These are phyloP conservation scores for Melolontha melolontha DNA, from an alignment of 2,888 invertebrate genomes.

Conservation along the genomic window DNA sequence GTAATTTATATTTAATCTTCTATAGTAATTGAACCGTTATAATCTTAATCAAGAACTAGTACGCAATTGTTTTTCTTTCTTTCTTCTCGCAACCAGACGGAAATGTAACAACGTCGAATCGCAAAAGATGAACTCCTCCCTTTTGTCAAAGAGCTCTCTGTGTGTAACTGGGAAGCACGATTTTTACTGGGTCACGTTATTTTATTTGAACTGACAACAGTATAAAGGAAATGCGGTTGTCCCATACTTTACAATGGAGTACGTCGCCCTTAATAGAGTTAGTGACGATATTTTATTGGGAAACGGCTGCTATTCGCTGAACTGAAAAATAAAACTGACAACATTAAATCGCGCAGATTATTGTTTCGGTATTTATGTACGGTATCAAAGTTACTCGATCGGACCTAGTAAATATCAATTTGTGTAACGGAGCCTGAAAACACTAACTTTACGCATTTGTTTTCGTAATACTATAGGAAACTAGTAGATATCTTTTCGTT, in stretches of 20 bases:
- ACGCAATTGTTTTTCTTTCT: constrained; percentile 19
- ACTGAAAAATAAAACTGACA: constrained; percentile 38
- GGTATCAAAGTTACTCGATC: constrained; percentile 19
- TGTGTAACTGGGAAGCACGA: constrained; percentile 8
- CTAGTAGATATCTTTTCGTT: constrained; percentile 8
- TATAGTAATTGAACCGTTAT: constrained; percentile 17
- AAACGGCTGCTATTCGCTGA: constrained; percentile 18
- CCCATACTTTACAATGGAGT: constrained; percentile 40
- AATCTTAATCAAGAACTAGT: constrained; percentile 24
- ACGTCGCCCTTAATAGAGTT: constrained; percentile 42
- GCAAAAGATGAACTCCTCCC: constrained; percentile 19
- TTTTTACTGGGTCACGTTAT: constrained; percentile 34
- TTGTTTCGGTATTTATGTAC: constrained; percentile 31
- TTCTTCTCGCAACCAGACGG: constrained; percentile 16
- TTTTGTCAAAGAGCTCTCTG: constrained; percentile 18
- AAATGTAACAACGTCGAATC: constrained; percentile 34
- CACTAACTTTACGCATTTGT: constrained; percentile 37
- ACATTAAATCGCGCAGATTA: constrained; percentile 33
- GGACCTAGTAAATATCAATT: constrained; percentile 34
- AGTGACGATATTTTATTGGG: constrained; percentile 39
- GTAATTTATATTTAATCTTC: neutral
- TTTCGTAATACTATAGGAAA: constrained; percentile 9
- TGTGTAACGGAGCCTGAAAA: constrained; percentile 28
- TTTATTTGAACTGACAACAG: constrained; percentile 38
- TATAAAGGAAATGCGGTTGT: constrained; percentile 39